phyloP scores from a whole-genome alignment of 2,888 invertebrate species.

The Aphidoletes aphidimyza region DNA sequence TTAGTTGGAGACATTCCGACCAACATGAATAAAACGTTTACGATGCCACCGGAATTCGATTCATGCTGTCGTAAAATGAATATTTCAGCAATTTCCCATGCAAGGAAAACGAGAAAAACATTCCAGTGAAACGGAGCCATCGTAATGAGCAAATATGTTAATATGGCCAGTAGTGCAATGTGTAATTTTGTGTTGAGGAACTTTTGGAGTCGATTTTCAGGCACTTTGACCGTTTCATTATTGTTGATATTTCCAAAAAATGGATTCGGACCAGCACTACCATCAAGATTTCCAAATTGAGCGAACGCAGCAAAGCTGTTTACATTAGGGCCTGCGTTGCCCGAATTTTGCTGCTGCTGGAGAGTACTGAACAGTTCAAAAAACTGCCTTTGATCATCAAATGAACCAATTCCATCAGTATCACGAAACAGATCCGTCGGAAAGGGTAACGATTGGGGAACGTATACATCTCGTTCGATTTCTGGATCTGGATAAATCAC shows the following conservation, averaged over 20 bases:
- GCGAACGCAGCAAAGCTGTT: constrained; percentile 6
- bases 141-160: neutral
- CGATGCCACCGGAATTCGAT: neutral
- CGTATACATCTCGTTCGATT: neutral
- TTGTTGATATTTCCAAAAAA: neutral
- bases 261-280: neutral
- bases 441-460: neutral
- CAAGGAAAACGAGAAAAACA: neutral
- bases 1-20: neutral
- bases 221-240: neutral
- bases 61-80: neutral
- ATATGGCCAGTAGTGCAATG: neutral
- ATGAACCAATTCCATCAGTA: neutral
- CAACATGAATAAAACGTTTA: neutral
- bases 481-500: constrained; percentile 47
- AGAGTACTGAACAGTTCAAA: neutral
- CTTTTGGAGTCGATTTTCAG: constrained; percentile 16
- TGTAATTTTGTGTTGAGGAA: constrained; percentile 19
- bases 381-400: neutral
- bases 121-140: neutral
- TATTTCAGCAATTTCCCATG: constrained; percentile 44
- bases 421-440: neutral
- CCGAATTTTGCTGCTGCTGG: neutral
- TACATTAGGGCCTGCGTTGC: neutral
- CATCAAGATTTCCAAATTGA: neutral